A percentile compares a stretch with the other conserved stretches of the same genome.
Evolutionary conservation across 35 echinoderm and acorn worm genomes (phyloP).

Genomic region (Apostichopus parvimensis): DNA sequence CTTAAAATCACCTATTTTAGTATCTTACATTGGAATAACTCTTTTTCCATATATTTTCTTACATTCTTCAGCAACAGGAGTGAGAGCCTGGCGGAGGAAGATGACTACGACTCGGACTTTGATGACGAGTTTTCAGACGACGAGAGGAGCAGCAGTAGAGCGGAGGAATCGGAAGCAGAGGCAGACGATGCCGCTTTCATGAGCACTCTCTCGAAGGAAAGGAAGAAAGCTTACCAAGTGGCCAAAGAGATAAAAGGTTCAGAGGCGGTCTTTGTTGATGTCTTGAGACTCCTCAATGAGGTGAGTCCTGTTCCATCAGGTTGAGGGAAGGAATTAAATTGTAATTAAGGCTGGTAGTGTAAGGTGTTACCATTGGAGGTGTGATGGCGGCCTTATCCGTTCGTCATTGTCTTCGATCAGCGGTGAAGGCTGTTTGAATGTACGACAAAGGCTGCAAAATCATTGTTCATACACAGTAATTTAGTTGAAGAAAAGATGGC

Average conservation of each 20-base stretch:
- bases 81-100: background rate
- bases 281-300: constrained; percentile 84
- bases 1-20: too few species aligned
- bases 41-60: background rate
- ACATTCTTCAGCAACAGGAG: background rate
- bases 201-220: constrained; percentile 19
- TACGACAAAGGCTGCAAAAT: too few species aligned
- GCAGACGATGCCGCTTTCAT: constrained; percentile 27
- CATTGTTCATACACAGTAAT: too few species aligned
- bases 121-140: constrained; percentile 15
- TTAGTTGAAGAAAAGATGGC: too few species aligned
- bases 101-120: background rate
- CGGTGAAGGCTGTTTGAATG: too few species aligned
- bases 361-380: too few species aligned
- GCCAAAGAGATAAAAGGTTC: constrained; percentile 89
- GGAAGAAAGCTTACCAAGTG: constrained; percentile 78
- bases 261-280: constrained; percentile 89
- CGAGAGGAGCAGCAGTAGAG: background rate
- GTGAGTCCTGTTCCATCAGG: background rate
- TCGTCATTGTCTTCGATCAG: too few species aligned
- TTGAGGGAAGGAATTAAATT: too few species aligned
- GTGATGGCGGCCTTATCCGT: too few species aligned
- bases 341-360: too few species aligned
- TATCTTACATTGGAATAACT: too few species aligned
- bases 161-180: background rate